phyloP scores from a whole-genome alignment of 2,888 invertebrate species.

The Cinara cedri region DNA sequence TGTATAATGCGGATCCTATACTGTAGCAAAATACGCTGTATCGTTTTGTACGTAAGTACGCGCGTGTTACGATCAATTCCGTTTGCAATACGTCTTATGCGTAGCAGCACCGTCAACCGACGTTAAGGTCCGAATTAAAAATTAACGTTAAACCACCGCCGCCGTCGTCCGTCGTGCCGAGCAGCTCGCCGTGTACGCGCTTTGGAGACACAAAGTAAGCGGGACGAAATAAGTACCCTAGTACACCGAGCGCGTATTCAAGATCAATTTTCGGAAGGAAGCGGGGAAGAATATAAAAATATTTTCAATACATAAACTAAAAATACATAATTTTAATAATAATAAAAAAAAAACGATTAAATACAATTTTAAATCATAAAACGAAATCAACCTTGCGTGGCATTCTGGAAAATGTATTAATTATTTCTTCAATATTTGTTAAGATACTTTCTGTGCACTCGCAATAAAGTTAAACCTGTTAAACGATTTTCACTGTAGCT shows the following conservation, averaged over 20 bases:
- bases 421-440: constrained; percentile 6
- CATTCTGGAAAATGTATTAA: constrained; percentile 3
- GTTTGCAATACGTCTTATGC: not conserved
- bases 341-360: too few species aligned
- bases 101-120: too few species aligned
- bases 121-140: constrained; percentile 22
- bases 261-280: too few species aligned
- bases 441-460: not conserved
- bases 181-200: not conserved
- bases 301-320: too few species aligned
- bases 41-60: too few species aligned
- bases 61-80: constrained; percentile 21
- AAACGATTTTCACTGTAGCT: not conserved
- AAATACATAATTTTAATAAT: too few species aligned
- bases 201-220: not conserved
- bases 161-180: not conserved
- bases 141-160: not conserved
- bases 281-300: too few species aligned
- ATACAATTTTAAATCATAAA: too few species aligned
- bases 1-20: too few species aligned
- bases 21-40: too few species aligned
- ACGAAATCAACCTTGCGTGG: not conserved
- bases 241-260: too few species aligned
- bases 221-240: not conserved
- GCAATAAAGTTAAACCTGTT: not conserved